Conservation (phyloP, 2,113 vertebrate species). For the Gymnarchus niloticus region DNA sequence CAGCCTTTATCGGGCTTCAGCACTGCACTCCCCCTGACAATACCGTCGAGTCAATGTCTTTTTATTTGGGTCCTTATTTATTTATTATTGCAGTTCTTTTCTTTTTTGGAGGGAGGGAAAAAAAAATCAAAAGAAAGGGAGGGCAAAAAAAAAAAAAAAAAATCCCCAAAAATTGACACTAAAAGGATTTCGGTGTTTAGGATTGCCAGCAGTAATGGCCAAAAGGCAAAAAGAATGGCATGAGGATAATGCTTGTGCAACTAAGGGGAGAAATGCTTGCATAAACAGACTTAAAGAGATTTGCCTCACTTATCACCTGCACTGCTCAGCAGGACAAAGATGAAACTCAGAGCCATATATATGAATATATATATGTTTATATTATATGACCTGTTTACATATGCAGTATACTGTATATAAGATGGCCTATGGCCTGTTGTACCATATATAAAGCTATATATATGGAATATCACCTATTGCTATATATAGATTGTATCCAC, state of each 20-base stretch:
- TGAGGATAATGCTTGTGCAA: conserved; percentile 76
- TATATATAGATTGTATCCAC: not conserved
- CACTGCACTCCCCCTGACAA: conserved; percentile 82
- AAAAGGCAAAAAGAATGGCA: conserved; percentile 77
- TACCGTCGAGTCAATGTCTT: conserved; percentile 79
- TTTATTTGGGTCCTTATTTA: conserved; percentile 62
- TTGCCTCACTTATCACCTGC: conserved; percentile 81
- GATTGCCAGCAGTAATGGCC: conserved; percentile 84
- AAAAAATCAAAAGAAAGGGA: conserved; percentile 46
- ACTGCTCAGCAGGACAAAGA: conserved; percentile 48
- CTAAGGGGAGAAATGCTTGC: conserved; percentile 76
- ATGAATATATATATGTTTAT: not conserved
- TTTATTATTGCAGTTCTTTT: conserved; percentile 56
- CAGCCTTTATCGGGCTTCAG: conserved; percentile 66
- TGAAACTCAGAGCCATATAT: not conserved
- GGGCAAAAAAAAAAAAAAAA: not conserved
- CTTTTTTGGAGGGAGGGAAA: conserved; percentile 40
- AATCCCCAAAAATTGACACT: conserved; percentile 75
- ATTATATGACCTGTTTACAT: not conserved
- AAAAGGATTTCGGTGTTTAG: conserved; percentile 98
- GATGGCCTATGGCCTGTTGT: not conserved
- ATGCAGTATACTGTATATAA: no score
- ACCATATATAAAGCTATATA: not conserved
- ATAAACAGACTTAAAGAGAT: conserved; percentile 85
- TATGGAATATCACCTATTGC: not conserved